These are phyloP conservation scores for Macheiramphus alcinus DNA, from an alignment of 2,113 vertebrate genomes.

Conservation along the genomic window DNA sequence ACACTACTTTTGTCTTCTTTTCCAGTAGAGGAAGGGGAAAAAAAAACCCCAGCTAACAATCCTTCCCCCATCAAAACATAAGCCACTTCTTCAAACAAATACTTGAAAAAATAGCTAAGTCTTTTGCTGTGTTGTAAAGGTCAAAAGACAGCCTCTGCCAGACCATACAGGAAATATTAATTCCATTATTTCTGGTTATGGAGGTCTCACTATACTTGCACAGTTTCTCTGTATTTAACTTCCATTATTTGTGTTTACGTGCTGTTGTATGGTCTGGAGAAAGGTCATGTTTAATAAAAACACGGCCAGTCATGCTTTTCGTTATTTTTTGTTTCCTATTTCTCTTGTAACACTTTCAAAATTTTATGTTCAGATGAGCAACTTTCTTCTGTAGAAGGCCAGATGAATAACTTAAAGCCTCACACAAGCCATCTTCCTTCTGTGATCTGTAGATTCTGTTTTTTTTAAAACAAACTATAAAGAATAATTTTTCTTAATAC, in stretches of 20 bases:
- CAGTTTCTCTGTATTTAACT: background rate
- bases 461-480: background rate
- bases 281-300: background rate
- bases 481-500: background rate
- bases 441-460: background rate
- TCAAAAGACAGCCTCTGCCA: background rate
- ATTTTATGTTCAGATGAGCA: background rate
- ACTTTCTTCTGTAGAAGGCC: background rate
- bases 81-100: background rate
- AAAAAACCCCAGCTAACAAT: fast-evolving
- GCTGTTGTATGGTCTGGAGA: background rate
- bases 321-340: background rate
- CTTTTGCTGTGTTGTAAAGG: background rate
- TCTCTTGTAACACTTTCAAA: background rate
- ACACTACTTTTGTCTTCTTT: background rate
- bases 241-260: background rate
- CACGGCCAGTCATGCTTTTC: background rate
- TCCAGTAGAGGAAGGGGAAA: background rate
- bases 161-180: background rate
- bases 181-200: background rate
- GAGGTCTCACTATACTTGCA: background rate
- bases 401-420: background rate
- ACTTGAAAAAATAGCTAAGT: background rate
- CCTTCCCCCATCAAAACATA: background rate
- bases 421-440: background rate